phyloP scores from a whole-genome alignment of 2,888 invertebrate genomes.

The Scrobipalpa costella region DNA sequence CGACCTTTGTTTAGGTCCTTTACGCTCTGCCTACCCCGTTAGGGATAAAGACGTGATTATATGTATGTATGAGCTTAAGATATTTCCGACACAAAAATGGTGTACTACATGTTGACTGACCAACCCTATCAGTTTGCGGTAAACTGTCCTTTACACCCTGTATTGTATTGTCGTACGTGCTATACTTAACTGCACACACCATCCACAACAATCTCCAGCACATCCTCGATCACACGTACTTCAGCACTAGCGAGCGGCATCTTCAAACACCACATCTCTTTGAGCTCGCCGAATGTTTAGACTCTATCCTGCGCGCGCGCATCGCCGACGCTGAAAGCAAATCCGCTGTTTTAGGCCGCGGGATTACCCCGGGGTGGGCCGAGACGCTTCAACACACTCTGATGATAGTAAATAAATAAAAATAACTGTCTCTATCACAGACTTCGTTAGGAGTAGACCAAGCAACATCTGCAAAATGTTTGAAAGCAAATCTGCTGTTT shows the following conservation, averaged over 20 bases:
- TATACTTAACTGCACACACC: neutral
- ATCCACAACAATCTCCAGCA: neutral
- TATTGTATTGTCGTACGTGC: neutral
- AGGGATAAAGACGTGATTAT: no score
- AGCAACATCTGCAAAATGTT: no score
- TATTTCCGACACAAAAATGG: no score
- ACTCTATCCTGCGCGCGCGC: neutral
- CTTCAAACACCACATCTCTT: neutral
- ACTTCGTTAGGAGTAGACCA: neutral
- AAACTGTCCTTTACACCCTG: neutral
- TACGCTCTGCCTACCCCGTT: no score
- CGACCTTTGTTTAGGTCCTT: no score
- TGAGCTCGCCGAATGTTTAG: slow-evolving; percentile 6
- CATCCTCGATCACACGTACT: neutral
- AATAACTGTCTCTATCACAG: neutral
- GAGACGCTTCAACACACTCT: neutral
- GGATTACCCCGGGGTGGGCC: slow-evolving; percentile 49
- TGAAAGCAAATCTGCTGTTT: slow-evolving; percentile 23
- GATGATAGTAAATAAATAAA: neutral
- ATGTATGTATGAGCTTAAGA: no score
- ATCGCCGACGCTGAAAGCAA: slow-evolving; percentile 15
- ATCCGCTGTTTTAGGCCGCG: slow-evolving; percentile 23
- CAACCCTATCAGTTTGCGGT: no score
- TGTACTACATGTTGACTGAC: no score
- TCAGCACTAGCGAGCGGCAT: neutral